Base-by-base conservation (phyloP, 1,140 invertebrate species). In the Yoshiicerus persimilis region DNA sequence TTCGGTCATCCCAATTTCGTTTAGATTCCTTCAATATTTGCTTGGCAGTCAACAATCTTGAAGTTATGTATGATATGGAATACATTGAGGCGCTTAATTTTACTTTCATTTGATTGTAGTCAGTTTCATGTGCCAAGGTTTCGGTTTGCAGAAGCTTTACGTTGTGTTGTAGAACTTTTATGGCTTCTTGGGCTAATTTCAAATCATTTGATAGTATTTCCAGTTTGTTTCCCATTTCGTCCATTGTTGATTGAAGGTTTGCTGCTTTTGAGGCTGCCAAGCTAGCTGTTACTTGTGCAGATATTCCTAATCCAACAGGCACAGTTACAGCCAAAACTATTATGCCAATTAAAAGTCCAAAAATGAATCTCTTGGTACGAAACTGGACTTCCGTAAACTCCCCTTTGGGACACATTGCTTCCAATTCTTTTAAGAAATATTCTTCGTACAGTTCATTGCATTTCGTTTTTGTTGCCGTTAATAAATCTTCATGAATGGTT, bases 21-120 rank as follows among this genome's bases (percentile, higher is more conserved):
- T 9, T 30, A 10, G 88, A n/a, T 38, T 89, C 88, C 25, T n/a
- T 23, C 30, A 89, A 85, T 25, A 87, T 86, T 23, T 27, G 10
- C n/a, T 25, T 47, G 20, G 25, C 86, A 1, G 70, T 39, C 3
- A 87, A 3, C 1, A 89, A 23, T 20, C 87, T 6, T 0, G 32
- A 47, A 62, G 88, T 89, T 11, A 89, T 23, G 36, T 87, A 87
- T 5, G 88, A 85, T 1, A 89, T 47, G 13, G 62, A 34, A 80
- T n/a, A n/a, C n/a, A n/a, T n/a, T n/a, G n/a, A n/a, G n/a, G n/a
- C n/a, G n/a, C n/a, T n/a, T n/a, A n/a, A 84, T 87, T 23, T 25
- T 75, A 0, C 34, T 36, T 87, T 87, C 1, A 89, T 10, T 39
- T 84, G 8, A 23, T 62, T 13, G 70, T 23, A 64, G 25, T 87